Conservation (phyloP, 2,113 vertebrate species). For the Sprattus sprattus region DNA sequence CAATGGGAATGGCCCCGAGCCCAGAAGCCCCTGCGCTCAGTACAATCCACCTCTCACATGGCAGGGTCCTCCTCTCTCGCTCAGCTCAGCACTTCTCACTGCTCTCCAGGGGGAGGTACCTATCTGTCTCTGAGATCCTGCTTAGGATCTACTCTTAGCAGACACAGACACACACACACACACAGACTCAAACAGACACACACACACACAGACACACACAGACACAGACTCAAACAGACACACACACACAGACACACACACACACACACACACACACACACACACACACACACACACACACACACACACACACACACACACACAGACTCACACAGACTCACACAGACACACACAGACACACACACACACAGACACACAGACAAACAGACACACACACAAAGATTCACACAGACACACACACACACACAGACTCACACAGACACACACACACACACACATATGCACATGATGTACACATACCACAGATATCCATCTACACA, state of each 20-base stretch:
- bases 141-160: background rate
- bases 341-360: background rate
- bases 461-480: background rate
- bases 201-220: conserved; percentile 21
- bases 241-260: background rate
- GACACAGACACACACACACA: conserved; percentile 1
- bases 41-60: background rate
- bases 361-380: background rate
- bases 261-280: conserved; percentile 5
- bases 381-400: conserved; percentile 15
- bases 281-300: no score
- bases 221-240: no score
- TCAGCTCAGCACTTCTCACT: background rate
- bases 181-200: background rate
- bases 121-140: no score
- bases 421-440: background rate
- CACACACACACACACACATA: conserved; percentile 12
- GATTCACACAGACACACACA: background rate
- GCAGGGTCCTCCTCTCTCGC: no score
- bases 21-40: conserved; percentile 26
- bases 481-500: conserved; percentile 12
- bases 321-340: no score
- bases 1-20: conserved; percentile 35
- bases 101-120: background rate
- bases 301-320: no score